phyloP scores from a whole-genome alignment of 1,140 invertebrate genomes.

The Pissodes strobi region DNA sequence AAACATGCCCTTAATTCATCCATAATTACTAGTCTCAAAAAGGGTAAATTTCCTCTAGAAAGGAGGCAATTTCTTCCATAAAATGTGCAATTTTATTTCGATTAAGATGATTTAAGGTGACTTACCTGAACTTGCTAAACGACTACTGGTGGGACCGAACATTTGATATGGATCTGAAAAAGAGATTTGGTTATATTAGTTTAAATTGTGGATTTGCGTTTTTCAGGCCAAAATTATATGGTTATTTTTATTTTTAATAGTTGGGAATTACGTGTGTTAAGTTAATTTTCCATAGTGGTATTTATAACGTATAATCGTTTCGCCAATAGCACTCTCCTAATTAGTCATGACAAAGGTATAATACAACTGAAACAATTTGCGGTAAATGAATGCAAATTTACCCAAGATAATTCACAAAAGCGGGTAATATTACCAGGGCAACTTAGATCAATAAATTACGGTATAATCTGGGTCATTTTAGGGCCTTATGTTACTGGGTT shows the following conservation, averaged over 20 bases:
- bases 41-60: background rate
- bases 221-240: conserved; percentile 3
- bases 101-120: conserved; percentile 31
- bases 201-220: conserved; percentile 44
- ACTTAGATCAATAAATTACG: too few relatives aligned
- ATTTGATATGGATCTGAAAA: conserved; percentile 94
- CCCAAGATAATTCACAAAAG: too few relatives aligned
- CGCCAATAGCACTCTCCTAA: too few relatives aligned
- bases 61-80: conserved; percentile 10
- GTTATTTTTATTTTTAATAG: conserved; percentile 1
- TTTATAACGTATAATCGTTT: too few relatives aligned
- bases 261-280: background rate
- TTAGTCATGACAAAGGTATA: too few relatives aligned
- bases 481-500: too few relatives aligned
- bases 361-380: too few relatives aligned
- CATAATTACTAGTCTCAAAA: conserved; percentile 3
- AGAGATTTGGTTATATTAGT: conserved; percentile 48
- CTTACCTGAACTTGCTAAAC: conserved; percentile 88
- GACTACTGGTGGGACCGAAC: conserved; percentile 92
- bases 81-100: conserved; percentile 37
- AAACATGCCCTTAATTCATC: conserved; percentile 26
- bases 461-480: too few relatives aligned
- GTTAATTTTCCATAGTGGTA: too few relatives aligned
- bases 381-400: too few relatives aligned
- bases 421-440: too few relatives aligned